A percentile compares a stretch with the other conserved stretches of the same genome.
Conservation (phyloP, 1,140 invertebrate genomes). For the Tachypleus tridentatus region DNA sequence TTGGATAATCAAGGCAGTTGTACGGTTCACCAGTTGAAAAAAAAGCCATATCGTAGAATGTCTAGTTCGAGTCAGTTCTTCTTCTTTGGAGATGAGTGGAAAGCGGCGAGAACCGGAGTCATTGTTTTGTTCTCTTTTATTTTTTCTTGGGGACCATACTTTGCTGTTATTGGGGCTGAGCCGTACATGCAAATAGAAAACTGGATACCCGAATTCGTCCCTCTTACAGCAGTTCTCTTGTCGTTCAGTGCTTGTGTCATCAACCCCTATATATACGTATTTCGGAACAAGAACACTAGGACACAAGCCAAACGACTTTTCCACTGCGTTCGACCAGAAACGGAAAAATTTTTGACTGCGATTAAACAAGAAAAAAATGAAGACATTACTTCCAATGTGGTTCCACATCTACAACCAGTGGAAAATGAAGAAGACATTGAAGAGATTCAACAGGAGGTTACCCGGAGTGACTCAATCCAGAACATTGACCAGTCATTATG, state of each 20-base stretch:
- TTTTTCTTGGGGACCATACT: conserved; percentile 18
- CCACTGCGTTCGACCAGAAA: no score
- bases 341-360: no score
- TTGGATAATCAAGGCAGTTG: not conserved
- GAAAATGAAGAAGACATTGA: no score
- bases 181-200: not conserved
- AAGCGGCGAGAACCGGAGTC: conserved; percentile 20
- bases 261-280: conserved; percentile 21
- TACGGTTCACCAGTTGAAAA: not conserved
- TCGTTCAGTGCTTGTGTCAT: conserved; percentile 15
- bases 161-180: conserved; percentile 10
- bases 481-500: no score
- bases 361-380: no score
- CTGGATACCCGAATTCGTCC: conserved; percentile 6
- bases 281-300: conserved; percentile 14
- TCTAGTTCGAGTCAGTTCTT: conserved; percentile 5
- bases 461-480: no score
- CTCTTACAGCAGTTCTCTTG: conserved; percentile 9
- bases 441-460: no score
- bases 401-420: no score
- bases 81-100: conserved; percentile 21
- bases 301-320: no score
- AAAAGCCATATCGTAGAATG: not conserved
- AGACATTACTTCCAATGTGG: no score
- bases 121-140: conserved; percentile 17